Conservation (phyloP, 1,140 invertebrate species). For the Drosophila pectinifera region DNA sequence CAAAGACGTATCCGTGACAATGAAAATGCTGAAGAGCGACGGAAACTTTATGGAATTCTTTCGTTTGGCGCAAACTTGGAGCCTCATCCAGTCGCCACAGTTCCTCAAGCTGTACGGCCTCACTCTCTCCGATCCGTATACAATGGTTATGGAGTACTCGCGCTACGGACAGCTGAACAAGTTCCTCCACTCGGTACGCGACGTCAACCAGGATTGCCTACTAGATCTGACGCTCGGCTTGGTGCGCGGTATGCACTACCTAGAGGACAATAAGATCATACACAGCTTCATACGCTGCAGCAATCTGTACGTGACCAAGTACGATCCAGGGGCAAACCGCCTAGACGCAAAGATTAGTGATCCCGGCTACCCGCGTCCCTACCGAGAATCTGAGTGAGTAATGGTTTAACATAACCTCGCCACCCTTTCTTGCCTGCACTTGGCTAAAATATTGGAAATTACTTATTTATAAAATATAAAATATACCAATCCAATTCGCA, state of each 20-base stretch:
- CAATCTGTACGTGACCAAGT: slow-evolving; percentile 90
- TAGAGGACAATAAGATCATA: slow-evolving; percentile 90
- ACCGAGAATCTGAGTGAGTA: slow-evolving; percentile 66
- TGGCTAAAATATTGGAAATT: background rate
- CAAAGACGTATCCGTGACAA: slow-evolving; percentile 90
- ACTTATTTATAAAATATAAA: too few species aligned
- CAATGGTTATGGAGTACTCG: slow-evolving; percentile 93
- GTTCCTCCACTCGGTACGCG: slow-evolving; percentile 87
- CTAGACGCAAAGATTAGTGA: slow-evolving; percentile 93
- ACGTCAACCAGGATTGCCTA: slow-evolving; percentile 89
- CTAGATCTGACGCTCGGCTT: slow-evolving; percentile 91
- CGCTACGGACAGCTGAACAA: slow-evolving; percentile 91
- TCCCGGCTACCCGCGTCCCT: slow-evolving; percentile 88
- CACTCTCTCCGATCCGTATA: slow-evolving; percentile 90
- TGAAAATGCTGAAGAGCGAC: slow-evolving; percentile 91
- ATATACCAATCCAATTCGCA: slow-evolving; percentile 74
- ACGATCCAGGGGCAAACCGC: slow-evolving; percentile 88
- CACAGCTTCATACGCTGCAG: slow-evolving; percentile 94
- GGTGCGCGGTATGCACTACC: slow-evolving; percentile 89
- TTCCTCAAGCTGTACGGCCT: slow-evolving; percentile 92
- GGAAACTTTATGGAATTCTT: slow-evolving; percentile 89
- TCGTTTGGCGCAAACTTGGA: slow-evolving; percentile 90
- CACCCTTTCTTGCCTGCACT: too few species aligned
- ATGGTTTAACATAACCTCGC: background rate
- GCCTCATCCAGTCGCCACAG: slow-evolving; percentile 89